These are phyloP conservation scores for Agonum fuliginosum DNA, from an alignment of 2,888 invertebrate species.

Conservation along the genomic window DNA sequence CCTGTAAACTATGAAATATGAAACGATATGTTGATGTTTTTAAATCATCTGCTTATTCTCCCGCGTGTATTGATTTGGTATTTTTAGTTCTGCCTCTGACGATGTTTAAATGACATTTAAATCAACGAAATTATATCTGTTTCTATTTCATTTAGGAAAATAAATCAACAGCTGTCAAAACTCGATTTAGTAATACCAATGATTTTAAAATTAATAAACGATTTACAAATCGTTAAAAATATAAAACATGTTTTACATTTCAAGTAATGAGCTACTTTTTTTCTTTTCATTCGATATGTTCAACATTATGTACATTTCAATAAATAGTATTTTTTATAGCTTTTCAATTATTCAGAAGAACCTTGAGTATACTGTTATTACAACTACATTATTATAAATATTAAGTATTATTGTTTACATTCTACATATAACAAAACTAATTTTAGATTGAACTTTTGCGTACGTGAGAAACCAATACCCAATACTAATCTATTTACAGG, in stretches of 20 bases:
- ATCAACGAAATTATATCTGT: conserved; percentile 14
- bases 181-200: conserved; percentile 3
- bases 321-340: not conserved
- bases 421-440: too few relatives aligned
- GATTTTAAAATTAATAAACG: conserved; percentile 31
- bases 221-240: conserved; percentile 4
- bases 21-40: not conserved
- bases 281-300: not conserved
- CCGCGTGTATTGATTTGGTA: conserved; percentile 12
- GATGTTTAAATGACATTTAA: conserved; percentile 16
- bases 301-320: not conserved
- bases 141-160: conserved; percentile 16
- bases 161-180: conserved; percentile 21
- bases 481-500: too few relatives aligned
- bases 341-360: not conserved
- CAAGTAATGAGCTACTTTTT: not conserved
- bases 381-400: too few relatives aligned
- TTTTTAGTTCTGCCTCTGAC: conserved; percentile 13
- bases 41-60: not conserved
- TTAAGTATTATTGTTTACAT: too few relatives aligned
- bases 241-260: not conserved
- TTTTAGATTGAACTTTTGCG: too few relatives aligned
- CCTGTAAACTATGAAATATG: not conserved
- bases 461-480: too few relatives aligned
- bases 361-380: not conserved